Base-by-base conservation (phyloP, 1,140 invertebrate genomes). In the Cyrtorhinus lividipennis region DNA sequence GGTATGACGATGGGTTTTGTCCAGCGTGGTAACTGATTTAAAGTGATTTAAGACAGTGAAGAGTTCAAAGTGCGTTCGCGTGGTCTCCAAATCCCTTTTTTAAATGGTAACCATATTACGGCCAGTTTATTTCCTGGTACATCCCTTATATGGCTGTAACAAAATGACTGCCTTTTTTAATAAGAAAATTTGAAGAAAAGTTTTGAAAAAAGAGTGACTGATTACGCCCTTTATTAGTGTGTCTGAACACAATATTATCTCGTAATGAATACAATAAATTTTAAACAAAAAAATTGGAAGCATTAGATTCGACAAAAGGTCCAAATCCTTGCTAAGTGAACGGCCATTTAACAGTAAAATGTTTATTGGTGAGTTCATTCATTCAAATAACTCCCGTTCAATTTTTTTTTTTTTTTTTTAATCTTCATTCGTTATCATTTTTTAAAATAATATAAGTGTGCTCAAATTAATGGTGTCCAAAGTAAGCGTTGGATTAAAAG, bases 91-190 rank as follows among this genome's bases (percentile, higher is more conserved):
- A 15, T 53, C 48, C 20, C 18, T 5, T 53, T 5, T 53, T n/a
- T n/a, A 10, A 15, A 53, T 53, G 48, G 20, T 22, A 53, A 53
- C 48, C 48, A 13, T 53, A 22, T 22, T 12, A 15, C 20, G 48
- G 48, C 48, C 48, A 53, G 48, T 15, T 53, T 10, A 12, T 53
- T 53, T 53, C 48, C 48, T 53, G 48, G 48, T 53, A 53, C 48
- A 53, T 15, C 48, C 48, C 20, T 53, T 53, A 53, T 53, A 53
- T 53, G 48, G 48, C 48, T 53, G 48, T 53, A 53, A 53, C 48
- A 53, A 53, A 53, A 53, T 53, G 48, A 53, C 48, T 53, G 48
- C 48, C 48, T 53, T 53, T 53, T 53, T 53, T 53, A 53, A 53
- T 53, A 15, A 53, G 10, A 13, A 53, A 53, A 44, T 44, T 44